Evolutionary conservation across 1,140 invertebrate genomes (phyloP).

Genomic region (Caenorhabditis elegans): WBcel235 BX284602.5:177501-178000

Average conservation of each 20-base stretch:
- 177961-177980: no score
- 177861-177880: conserved; percentile 60
- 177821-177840: conserved; percentile 45
- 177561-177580: no score
- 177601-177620: conserved; percentile 63
- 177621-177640: conserved; percentile 57
- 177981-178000: no score
- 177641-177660: conserved; percentile 64
- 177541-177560: no score
- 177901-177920: conserved; percentile 51
- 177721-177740: conserved; percentile 47
- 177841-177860: conserved; percentile 54
- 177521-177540: no score
- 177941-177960: no score
- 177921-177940: no score
- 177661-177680: conserved; percentile 60
- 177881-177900: conserved; percentile 62
- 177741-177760: conserved; percentile 44
- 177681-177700: conserved; percentile 44
- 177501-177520: no score
- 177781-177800: conserved; percentile 50
- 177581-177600: no score
- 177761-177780: conserved; percentile 61
- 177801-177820: conserved; percentile 44
- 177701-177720: conserved; percentile 52